Evolutionary conservation across 2,113 vertebrate genomes (phyloP).

Genomic region (Carettochelys insculpta): DNA sequence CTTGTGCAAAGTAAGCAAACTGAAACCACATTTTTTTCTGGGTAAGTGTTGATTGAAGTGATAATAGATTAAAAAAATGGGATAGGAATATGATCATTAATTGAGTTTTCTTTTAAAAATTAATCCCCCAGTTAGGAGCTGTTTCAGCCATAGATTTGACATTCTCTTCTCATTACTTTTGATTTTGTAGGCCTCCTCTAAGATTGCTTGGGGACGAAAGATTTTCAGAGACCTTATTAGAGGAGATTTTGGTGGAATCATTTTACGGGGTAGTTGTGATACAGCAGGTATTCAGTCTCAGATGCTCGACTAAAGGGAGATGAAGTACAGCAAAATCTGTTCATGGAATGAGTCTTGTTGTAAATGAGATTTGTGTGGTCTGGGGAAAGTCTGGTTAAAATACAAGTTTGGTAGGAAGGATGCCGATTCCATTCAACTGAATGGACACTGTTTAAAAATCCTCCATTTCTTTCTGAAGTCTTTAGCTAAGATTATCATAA

Average conservation of each 20-base stretch:
- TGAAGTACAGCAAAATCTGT: neutral
- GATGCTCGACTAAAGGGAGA: neutral
- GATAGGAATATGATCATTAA: neutral
- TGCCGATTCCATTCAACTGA: neutral
- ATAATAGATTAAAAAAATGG: neutral
- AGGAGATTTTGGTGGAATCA: accelerated
- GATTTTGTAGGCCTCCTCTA: neutral
- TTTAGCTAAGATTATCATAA: neutral
- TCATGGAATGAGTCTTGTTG: neutral
- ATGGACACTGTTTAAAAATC: neutral
- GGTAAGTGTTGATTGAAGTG: neutral
- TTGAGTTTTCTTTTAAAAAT: neutral
- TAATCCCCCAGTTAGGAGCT: neutral
- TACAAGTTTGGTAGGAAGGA: neutral
- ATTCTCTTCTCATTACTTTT: accelerated
- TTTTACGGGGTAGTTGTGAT: neutral
- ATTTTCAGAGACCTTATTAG: accelerated
- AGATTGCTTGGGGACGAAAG: neutral
- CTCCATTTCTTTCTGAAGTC: neutral
- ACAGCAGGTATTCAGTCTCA: neutral
- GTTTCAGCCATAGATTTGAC: neutral
- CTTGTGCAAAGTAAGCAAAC: neutral
- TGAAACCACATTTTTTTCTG: neutral
- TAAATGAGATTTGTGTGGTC: neutral
- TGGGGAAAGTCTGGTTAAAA: neutral